Conservation (phyloP, 2,888 invertebrate species). For the Idaea aversata region DNA sequence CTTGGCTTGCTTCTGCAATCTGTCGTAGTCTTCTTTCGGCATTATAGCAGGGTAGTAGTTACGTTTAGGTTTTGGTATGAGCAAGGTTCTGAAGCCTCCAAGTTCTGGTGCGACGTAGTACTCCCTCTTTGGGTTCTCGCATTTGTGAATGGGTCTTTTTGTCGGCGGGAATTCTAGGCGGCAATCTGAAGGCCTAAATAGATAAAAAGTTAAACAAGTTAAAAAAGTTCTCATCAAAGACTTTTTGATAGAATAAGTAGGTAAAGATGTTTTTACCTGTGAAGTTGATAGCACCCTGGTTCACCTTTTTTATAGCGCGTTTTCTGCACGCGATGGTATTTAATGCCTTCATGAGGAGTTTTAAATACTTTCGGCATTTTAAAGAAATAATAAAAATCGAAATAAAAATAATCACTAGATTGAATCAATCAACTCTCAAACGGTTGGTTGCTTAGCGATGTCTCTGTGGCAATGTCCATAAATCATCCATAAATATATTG, state of each 20-base stretch:
- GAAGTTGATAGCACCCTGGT: conserved; percentile 68
- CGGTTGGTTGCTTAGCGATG: conserved; percentile 33
- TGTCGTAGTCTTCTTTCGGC: conserved; percentile 79
- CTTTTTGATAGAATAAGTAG: neutral
- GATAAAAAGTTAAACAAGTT: neutral
- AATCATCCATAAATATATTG: neutral
- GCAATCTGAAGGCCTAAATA: conserved; percentile 66
- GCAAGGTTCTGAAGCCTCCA: conserved; percentile 63
- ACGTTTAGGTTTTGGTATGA: conserved; percentile 75
- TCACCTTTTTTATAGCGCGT: conserved; percentile 39
- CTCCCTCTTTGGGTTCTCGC: conserved; percentile 52
- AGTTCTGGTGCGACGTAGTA: conserved; percentile 53
- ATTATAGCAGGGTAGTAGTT: conserved; percentile 81
- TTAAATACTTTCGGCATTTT: conserved; percentile 60
- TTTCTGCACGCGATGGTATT: conserved; percentile 51
- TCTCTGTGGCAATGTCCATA: conserved; percentile 21
- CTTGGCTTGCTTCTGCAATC: conserved; percentile 80
- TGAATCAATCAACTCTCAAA: neutral
- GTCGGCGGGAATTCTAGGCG: conserved; percentile 66
- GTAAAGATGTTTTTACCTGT: conserved; percentile 38
- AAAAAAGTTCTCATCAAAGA: no score
- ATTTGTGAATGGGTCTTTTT: conserved; percentile 68
- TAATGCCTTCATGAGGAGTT: conserved; percentile 55
- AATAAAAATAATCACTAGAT: conserved; percentile 10
- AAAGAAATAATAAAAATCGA: conserved; percentile 21